Conservation (phyloP, 2,888 invertebrate genomes). For the Microctonus brassicae region DNA sequence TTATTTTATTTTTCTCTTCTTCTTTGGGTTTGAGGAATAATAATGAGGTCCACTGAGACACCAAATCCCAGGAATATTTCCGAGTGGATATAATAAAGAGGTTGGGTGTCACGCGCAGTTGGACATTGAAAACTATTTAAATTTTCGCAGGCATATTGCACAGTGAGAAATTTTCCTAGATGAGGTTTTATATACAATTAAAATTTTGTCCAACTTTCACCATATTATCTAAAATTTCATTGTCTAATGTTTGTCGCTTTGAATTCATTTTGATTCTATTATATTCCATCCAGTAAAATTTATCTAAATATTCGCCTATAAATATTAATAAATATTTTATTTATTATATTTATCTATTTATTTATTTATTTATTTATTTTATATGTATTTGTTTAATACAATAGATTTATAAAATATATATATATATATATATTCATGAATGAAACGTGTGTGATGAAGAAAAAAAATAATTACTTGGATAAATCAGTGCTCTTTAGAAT, state of each 20-base stretch:
- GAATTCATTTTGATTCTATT: background rate
- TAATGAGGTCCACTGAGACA: background rate
- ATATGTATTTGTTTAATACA: too few relatives aligned
- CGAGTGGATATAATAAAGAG: background rate
- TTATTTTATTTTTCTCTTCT: background rate
- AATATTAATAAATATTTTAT: too few relatives aligned
- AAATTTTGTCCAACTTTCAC: background rate
- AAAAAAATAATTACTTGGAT: too few relatives aligned
- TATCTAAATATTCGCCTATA: too few relatives aligned
- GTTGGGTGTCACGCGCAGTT: background rate
- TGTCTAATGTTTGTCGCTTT: background rate
- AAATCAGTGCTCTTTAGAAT: too few relatives aligned
- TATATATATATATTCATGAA: too few relatives aligned
- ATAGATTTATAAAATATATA: too few relatives aligned
- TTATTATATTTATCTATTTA: background rate
- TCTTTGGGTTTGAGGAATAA: background rate
- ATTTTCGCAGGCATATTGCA: background rate
- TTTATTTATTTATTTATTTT: too few relatives aligned
- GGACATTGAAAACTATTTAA: background rate
- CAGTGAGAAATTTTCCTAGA: background rate
- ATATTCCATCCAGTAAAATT: background rate
- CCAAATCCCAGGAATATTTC: background rate
- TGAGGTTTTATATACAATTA: background rate
- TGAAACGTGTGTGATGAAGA: too few relatives aligned
- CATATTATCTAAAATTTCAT: background rate